phyloP scores from a whole-genome alignment of 2,113 vertebrate species.

The Raja brachyura region DNA sequence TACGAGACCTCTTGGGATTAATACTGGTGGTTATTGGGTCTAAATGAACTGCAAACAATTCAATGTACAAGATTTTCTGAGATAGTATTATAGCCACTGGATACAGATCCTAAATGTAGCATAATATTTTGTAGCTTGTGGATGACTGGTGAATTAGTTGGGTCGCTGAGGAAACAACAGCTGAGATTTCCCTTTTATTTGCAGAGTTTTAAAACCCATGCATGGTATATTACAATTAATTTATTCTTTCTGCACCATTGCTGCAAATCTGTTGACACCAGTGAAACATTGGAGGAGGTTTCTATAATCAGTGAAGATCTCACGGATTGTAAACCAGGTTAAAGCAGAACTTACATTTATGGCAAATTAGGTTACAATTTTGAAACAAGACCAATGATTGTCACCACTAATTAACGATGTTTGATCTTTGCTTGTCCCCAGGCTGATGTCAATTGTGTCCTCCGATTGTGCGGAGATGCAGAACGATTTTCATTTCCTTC shows the following conservation, averaged over 20 bases:
- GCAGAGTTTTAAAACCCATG: background rate
- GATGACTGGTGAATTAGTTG: background rate
- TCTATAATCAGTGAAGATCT: background rate
- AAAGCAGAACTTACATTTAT: background rate
- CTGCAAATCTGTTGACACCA: background rate
- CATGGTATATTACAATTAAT: background rate
- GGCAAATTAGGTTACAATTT: constrained; percentile 1
- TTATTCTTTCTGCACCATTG: too few relatives aligned
- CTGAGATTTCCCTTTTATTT: background rate
- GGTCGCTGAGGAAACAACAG: background rate
- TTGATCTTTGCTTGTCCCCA: background rate
- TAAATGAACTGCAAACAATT: background rate
- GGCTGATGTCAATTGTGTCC: background rate
- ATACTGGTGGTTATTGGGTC: constrained; percentile 3
- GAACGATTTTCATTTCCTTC: background rate
- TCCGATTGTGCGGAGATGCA: background rate
- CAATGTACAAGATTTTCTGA: background rate
- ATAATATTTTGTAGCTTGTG: background rate
- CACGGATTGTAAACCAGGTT: background rate
- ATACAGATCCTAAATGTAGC: too few relatives aligned
- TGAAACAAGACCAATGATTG: background rate
- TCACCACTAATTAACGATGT: background rate
- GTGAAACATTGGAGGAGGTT: too few relatives aligned
- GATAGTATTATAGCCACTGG: background rate
- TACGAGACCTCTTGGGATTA: constrained; percentile 12